A percentile compares a stretch with the other conserved stretches of the same genome.
Conservation (phyloP, 2,797 vertebrate genomes). For the Iguana delicatissima region DNA sequence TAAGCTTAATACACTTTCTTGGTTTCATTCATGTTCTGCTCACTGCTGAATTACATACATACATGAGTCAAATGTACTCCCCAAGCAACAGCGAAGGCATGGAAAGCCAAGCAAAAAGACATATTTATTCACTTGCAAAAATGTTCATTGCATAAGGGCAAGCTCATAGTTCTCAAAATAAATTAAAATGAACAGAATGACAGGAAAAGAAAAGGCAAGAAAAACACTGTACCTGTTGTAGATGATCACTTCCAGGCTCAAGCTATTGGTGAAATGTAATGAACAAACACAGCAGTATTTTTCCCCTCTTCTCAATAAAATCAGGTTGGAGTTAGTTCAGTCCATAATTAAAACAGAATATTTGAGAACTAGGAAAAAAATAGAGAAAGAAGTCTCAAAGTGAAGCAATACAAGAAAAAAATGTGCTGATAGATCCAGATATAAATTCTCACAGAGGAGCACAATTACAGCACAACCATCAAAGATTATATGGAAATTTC, state of each 20-base stretch:
- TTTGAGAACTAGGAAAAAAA: constrained; percentile 23
- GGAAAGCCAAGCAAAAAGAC: neutral
- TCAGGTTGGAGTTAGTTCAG: constrained; percentile 9
- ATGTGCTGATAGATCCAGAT: neutral
- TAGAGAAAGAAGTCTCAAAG: constrained; percentile 1
- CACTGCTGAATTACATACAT: neutral
- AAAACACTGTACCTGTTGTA: constrained; percentile 29
- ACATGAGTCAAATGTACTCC: neutral
- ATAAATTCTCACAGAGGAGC: neutral
- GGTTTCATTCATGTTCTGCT: neutral
- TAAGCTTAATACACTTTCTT: neutral
- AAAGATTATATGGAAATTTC: neutral
- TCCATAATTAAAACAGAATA: constrained; percentile 34
- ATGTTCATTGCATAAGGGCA: neutral
- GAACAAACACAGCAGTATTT: neutral
- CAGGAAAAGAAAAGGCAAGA: neutral
- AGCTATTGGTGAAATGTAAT: constrained; percentile 10
- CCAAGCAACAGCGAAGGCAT: neutral
- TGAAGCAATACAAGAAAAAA: neutral
- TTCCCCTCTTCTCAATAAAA: constrained; percentile 20
- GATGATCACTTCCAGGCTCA: constrained; percentile 25
- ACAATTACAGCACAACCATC: no score
- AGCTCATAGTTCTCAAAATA: neutral
- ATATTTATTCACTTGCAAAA: neutral
- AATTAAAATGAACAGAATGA: neutral